A percentile compares a stretch with the other conserved stretches of the same genome.
These are phyloP conservation scores for Psettodes erumei DNA, from an alignment of 2,113 vertebrate species.

Conservation along the genomic window DNA sequence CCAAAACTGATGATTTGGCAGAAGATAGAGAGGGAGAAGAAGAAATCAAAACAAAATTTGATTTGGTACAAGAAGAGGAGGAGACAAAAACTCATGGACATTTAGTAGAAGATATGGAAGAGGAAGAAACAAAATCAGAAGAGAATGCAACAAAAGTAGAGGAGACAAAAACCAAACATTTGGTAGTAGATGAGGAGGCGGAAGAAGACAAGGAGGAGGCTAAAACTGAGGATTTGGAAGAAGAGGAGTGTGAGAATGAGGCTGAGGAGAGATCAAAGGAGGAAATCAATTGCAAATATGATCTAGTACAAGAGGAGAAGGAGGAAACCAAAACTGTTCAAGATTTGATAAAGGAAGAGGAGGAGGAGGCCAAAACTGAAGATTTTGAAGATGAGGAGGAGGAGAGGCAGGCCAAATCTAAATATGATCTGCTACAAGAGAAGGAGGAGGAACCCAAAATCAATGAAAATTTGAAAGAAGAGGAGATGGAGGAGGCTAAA, in stretches of 20 bases:
- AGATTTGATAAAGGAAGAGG: not conserved
- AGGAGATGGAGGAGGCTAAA: not conserved
- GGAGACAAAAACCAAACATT: not conserved
- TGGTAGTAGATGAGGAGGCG: not conserved
- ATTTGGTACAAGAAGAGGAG: not conserved
- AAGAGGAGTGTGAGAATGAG: too few relatives aligned
- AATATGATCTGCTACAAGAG: too few relatives aligned
- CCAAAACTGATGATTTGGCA: not conserved
- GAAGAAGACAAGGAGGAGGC: conserved; percentile 3
- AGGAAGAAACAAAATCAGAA: not conserved
- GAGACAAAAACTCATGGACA: not conserved
- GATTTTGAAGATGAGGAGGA: not conserved
- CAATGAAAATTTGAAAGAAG: not conserved
- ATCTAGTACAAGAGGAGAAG: not conserved
- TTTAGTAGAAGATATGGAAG: not conserved
- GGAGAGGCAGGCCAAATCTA: not conserved
- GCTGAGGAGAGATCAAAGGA: too few relatives aligned
- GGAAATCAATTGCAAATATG: too few relatives aligned
- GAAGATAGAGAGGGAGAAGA: conserved; percentile 11
- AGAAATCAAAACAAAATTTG: not conserved
- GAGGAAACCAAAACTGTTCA: conserved; percentile 8
- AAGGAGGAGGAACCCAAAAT: not conserved
- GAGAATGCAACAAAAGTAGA: too few relatives aligned
- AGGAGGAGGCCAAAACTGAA: not conserved
- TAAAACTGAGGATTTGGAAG: not conserved